Conservation (phyloP, 2,888 invertebrate genomes). For the Machimus rusticus region DNA sequence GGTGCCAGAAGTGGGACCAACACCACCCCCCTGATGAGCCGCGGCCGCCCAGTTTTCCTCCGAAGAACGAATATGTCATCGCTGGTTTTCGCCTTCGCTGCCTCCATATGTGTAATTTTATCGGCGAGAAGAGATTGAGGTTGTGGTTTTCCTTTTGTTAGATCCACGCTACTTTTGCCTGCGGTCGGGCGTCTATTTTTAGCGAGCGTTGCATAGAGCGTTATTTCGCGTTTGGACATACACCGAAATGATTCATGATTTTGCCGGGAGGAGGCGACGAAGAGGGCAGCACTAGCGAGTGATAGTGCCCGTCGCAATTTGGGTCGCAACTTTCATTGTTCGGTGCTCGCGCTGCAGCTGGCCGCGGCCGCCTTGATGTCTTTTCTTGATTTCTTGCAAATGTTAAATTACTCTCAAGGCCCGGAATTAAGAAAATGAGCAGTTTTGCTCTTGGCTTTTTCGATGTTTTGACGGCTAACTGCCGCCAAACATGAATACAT, state of each 20-base stretch:
- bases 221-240: not conserved
- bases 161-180: slow-evolving; percentile 9
- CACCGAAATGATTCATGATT: not conserved
- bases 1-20: not conserved
- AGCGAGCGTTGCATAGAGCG: not conserved
- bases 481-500: not conserved
- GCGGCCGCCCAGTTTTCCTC: not conserved
- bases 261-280: not conserved
- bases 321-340: slow-evolving; percentile 16
- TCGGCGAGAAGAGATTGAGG: slow-evolving; percentile 4
- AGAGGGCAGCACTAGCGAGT: not conserved
- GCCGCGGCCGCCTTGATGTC: not conserved
- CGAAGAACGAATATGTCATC: slow-evolving; percentile 10
- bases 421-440: not conserved
- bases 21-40: not conserved
- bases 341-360: not conserved
- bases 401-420: not conserved
- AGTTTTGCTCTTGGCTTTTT: not conserved
- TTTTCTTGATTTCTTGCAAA: not conserved
- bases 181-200: slow-evolving; percentile 12
- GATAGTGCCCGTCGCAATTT: not conserved
- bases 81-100: slow-evolving; percentile 6
- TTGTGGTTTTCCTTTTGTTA: slow-evolving; percentile 14
- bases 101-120: slow-evolving; percentile 14
- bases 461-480: not conserved